Base-by-base conservation (phyloP, 2,113 vertebrate species). In the Dipodomys spectabilis region DNA sequence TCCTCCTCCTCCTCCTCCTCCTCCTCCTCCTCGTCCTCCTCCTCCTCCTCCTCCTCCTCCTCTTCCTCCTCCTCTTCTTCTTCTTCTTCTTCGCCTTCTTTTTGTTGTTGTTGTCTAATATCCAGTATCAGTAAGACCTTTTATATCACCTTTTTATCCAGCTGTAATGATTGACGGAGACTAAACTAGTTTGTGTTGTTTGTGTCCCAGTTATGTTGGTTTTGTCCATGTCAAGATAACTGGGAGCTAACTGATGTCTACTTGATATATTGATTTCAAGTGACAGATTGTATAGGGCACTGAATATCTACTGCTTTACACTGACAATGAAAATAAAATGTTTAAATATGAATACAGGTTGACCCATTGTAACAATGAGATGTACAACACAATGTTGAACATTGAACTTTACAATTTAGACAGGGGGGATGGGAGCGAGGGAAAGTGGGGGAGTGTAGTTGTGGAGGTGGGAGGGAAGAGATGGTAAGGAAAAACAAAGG, bases 141-240 rank as follows among this genome's bases (percentile, higher is more conserved):
- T 83, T 83, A 72, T 93, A 86, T 80, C 20, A 39, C 62, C 49
- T 64, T 57, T 85, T 93, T 73, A 11, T 64, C n/a, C 91, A 22
- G 27, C 82, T 90, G 75, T 69, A 94, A 32, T 65, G 57, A 60
- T 60, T 87, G 20, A 27, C 78, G 27, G 69, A 88, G 4, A 71
- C 60, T 82, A 89, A 69, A 81, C 82, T 13, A 86, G 8, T 73
- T 25, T 39, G 49, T 90, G 28, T 80, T 90, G 73, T 20, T 88
- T 39, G 39, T 39, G 5, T 39, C 39, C 39, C 39, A 86, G 8
- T 73, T 39, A 49, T 90, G 28, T 80, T 90, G 73, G 16, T 88
- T 53, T 83, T n/a, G 65, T 32, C 62, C 25, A 22, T 30, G 39
- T 86, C 23, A 30, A 81, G 57, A 39, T 88, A 88, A 39, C 77